Evolutionary conservation across 2,113 vertebrate species (phyloP).

Genomic region (Channa argus): DNA sequence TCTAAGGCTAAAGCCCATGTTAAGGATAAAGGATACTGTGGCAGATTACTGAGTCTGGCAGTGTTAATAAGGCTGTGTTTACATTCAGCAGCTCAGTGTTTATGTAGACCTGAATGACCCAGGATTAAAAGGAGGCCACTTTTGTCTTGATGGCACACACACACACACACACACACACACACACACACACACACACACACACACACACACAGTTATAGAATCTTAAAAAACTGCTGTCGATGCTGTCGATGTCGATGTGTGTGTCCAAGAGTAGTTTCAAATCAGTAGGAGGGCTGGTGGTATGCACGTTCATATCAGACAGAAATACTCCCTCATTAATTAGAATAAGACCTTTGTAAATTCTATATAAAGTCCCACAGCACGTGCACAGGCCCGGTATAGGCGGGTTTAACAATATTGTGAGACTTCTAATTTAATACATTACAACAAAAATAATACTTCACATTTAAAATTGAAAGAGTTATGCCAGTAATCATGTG

Average conservation of each 20-base stretch:
- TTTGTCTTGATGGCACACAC: constrained; percentile 54
- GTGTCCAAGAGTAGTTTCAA: constrained; percentile 40
- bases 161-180: constrained; percentile 29
- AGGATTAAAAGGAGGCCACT: constrained; percentile 69
- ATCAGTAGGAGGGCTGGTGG: constrained; percentile 48
- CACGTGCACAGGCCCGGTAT: neutral
- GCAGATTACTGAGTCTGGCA: constrained; percentile 64
- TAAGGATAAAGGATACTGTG: constrained; percentile 53
- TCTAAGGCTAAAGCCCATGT: constrained; percentile 39
- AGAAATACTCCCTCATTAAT: constrained; percentile 9
- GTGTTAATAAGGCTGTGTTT: constrained; percentile 80
- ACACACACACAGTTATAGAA: constrained; percentile 33
- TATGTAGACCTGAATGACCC: constrained; percentile 70
- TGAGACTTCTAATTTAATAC: too few species aligned
- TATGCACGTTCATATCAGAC: constrained; percentile 41
- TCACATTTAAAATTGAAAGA: neutral
- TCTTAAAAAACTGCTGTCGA: constrained; percentile 28
- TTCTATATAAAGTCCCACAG: neutral
- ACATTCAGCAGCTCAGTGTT: constrained; percentile 70
- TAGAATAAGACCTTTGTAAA: constrained; percentile 14
- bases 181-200: constrained; percentile 5
- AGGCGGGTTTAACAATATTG: too few species aligned
- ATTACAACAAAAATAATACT: neutral
- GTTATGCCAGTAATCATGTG: constrained; percentile 11
- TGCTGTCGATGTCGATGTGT: constrained; percentile 40